Percentiles rank a stretch among this genome's conserved stretches.
Evolutionary conservation across 2,888 invertebrate genomes (phyloP).

Genomic region (Cephus spinipes): DNA sequence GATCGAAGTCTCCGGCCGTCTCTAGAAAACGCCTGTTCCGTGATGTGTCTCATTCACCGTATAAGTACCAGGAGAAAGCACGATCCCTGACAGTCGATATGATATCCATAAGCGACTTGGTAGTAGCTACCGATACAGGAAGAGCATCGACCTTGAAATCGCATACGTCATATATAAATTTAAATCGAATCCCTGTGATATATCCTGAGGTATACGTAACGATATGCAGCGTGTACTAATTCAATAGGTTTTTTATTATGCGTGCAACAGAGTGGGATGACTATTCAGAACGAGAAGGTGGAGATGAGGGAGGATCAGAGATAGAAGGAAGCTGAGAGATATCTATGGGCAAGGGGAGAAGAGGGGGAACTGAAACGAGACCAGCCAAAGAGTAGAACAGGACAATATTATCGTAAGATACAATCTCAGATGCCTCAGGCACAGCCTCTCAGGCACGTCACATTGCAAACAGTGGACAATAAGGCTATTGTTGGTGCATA

Average conservation of each 20-base stretch:
- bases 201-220: not conserved
- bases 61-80: not conserved
- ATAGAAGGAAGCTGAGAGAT: not conserved
- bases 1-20: not conserved
- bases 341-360: not conserved
- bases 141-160: not conserved
- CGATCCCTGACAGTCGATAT: not conserved
- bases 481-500: constrained; percentile 61
- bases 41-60: not conserved
- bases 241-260: not conserved
- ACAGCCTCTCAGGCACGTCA: constrained; percentile 39
- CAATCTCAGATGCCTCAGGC: constrained; percentile 51
- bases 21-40: not conserved
- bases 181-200: not conserved
- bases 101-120: not conserved
- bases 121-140: not conserved
- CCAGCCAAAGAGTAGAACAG: constrained; percentile 39
- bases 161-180: not conserved
- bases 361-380: constrained; percentile 30
- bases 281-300: not conserved
- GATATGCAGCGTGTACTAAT: not conserved
- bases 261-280: not conserved
- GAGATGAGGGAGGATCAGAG: not conserved
- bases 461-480: constrained; percentile 54
- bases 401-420: constrained; percentile 60